These are phyloP conservation scores for Cebidichthys violaceus DNA, from an alignment of 2,113 vertebrate species.

Conservation along the genomic window DNA sequence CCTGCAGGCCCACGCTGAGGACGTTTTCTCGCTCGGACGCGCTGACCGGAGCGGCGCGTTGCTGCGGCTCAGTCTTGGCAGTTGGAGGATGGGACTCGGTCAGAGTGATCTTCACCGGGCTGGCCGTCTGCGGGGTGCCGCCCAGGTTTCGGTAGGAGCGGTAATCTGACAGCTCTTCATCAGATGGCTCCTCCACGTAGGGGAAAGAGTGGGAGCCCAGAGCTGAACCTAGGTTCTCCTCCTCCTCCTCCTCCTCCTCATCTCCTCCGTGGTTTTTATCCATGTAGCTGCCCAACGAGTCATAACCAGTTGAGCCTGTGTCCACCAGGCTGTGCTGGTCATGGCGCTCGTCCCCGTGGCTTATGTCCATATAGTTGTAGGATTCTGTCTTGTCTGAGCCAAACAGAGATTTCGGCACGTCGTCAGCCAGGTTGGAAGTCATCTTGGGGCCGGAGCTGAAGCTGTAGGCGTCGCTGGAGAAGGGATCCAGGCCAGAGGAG, in stretches of 20 bases:
- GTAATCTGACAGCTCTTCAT: conserved; percentile 85
- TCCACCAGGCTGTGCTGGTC: conserved; percentile 76
- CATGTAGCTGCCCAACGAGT: conserved; percentile 72
- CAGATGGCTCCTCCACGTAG: conserved; percentile 87
- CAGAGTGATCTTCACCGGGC: conserved; percentile 91
- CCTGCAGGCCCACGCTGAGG: conserved; percentile 90
- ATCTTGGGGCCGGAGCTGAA: conserved; percentile 92
- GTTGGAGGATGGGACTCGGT: conserved; percentile 82
- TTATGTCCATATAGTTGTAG: conserved; percentile 98
- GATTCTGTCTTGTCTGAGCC: conserved; percentile 89
- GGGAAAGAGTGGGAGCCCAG: conserved; percentile 84
- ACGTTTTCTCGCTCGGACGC: conserved; percentile 79
- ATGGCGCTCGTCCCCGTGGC: conserved; percentile 85
- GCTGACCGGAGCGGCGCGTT: conserved; percentile 60
- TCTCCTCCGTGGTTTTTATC: conserved; percentile 75
- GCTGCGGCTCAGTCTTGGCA: conserved; percentile 54
- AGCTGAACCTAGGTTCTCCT: conserved; percentile 78
- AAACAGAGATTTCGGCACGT: conserved; percentile 87
- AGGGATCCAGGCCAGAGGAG: conserved; percentile 80
- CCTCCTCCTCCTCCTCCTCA: conserved; percentile 69
- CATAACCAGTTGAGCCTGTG: conserved; percentile 73
- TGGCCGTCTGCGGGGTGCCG: conserved; percentile 79
- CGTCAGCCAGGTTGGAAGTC: conserved; percentile 84
- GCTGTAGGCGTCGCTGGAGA: conserved; percentile 85
- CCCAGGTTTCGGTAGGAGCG: conserved; percentile 82